Evolutionary conservation across 1,140 invertebrate species (phyloP), one percentile per base, ranked within the genome.

Genomic region (Melipona quadrifasciata): DNA sequence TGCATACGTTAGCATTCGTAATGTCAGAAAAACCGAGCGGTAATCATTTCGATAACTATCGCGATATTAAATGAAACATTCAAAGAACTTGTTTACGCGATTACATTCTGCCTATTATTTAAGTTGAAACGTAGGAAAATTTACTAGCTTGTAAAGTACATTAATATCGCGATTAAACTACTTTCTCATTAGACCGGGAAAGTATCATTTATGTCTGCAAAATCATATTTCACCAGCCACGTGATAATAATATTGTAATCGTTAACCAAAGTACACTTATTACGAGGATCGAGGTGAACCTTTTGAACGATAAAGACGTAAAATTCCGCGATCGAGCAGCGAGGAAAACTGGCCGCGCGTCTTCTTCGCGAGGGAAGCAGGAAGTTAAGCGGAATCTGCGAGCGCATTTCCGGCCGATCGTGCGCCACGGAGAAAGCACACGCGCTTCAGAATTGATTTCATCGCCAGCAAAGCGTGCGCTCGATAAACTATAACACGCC

Each of bases 381-480:
- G 72, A 82, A 82, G 80, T 65, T 53, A 67, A 75, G 61, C 55
- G 58, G 47, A 31, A 75, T 61, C 72, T 21, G 55, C 17, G 73
- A 86, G 55, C 47, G 80, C 72, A 71, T 84, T 88, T 82, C 82
- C 87, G 87, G 88, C 51, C 84, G 76, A 84, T 85, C 87, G 74
- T 88, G 51, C 24, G 74, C 81, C 21, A 75, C 19, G 58, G 85
- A 85, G 88, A 89, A 89, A 89, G 88, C 80, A 51, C 57, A 39
- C n/a, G 31, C n/a, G 55, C 61, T 68, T 85, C 34, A 68, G 82
- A 89, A 90, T 89, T 89, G 86, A 90, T 89, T 90, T 90, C 79
- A 86, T 89, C 85, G 89, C 64, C 84, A 67, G 72, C 58, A 82
- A 82, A 82, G 47, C 72, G 72, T 82, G 51, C 47, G 27, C 72